Evolutionary conservation across 2,888 invertebrate genomes (phyloP), one percentile per base, ranked within the genome.

Genomic region (Volucella zonaria): DNA sequence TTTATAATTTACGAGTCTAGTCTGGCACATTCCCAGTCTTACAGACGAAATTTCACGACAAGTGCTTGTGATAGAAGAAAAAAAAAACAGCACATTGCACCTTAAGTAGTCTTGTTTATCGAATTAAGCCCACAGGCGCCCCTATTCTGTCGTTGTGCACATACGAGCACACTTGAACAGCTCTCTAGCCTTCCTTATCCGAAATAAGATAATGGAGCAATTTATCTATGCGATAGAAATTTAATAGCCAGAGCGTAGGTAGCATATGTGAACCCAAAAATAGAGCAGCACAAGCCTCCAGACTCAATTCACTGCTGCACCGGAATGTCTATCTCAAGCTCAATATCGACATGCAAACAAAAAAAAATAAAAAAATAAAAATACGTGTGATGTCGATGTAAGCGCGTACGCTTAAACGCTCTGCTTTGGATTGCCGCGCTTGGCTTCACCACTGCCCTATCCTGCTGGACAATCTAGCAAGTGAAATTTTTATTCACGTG

Each of bases 181-280:
- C 42, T 59, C 14, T 15, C 3, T 52, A 54, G 79, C 70, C 77
- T 74, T 73, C 68, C 75, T 81, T 85, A 85, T 85, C 85, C 85
- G 45, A 81, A 85, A 66, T 77, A 73, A 85, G 85, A 85, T 85
- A 85, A 81, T 85, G 77, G 76, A 68, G 58, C 76, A 85, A 85
- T 85, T 81, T 85, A 85, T 85, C 81, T 73, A n/a, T 23, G 73
- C 73, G 85, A 85, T 85, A 81, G 76, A 85, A 81, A 81, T 62
- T 81, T 81, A 85, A 85, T 85, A 81, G 81, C 64, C 77, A 31
- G 76, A 76, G 68, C 81, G 76, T 85, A 85, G 85, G 85, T 77
- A 85, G 81, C 76, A 76, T 58, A 61, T 71, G 59, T 51, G 9
- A 14, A 52, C 47, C 59, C 31, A 18, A 68, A 80, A 79, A 75